Evolutionary conservation across 2,113 vertebrate genomes (phyloP).

Genomic region (Plotosus lineatus): DNA sequence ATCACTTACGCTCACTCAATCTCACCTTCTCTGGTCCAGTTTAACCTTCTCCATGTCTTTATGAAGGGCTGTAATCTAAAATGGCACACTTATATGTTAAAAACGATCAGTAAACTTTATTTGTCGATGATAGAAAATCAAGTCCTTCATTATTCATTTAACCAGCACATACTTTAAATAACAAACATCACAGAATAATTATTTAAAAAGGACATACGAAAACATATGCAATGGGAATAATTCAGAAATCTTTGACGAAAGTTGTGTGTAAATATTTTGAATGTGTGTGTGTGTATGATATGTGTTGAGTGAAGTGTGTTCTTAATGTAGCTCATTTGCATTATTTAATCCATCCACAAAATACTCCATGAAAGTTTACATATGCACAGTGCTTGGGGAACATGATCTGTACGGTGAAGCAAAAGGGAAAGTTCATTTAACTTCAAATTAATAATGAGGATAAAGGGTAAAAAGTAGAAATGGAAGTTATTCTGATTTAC

Average conservation of each 20-base stretch:
- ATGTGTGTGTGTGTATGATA: too few relatives aligned
- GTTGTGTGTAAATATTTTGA: too few relatives aligned
- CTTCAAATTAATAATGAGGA: neutral
- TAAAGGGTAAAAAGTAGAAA: neutral
- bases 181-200: too few relatives aligned
- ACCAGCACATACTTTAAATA: too few relatives aligned
- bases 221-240: neutral
- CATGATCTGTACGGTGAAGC: neutral
- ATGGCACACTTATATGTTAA: neutral
- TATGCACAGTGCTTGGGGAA: neutral
- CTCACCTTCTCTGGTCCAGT: constrained; percentile 88
- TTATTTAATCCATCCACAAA: too few relatives aligned
- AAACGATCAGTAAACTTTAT: too few relatives aligned
- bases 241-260: neutral
- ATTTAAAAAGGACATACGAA: neutral
- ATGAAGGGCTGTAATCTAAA: constrained; percentile 85
- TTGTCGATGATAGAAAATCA: too few relatives aligned
- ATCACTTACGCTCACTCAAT: neutral
- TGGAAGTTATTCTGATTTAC: neutral
- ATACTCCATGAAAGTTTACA: too few relatives aligned
- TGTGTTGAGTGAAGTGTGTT: too few relatives aligned
- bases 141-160: too few relatives aligned
- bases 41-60: constrained; percentile 98
- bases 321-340: too few relatives aligned
- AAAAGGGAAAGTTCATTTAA: neutral